These are phyloP conservation scores for Brienomyrus brachyistius DNA, from an alignment of 2,113 vertebrate species.

Conservation along the genomic window DNA sequence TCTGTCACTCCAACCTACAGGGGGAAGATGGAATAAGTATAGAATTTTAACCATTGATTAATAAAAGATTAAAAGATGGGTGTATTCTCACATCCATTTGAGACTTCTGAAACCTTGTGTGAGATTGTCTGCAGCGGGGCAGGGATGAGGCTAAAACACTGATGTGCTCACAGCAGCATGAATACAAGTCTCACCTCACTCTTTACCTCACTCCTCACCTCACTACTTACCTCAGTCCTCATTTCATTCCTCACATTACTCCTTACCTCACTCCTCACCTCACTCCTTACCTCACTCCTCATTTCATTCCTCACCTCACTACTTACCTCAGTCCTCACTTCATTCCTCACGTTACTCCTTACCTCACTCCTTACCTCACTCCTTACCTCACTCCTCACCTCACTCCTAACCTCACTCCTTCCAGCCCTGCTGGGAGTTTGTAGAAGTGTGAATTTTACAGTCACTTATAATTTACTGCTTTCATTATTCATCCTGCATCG, in stretches of 20 bases:
- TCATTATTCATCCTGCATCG: background rate
- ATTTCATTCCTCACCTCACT: background rate
- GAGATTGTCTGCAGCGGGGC: background rate
- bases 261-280: background rate
- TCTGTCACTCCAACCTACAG: background rate
- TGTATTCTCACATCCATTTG: background rate
- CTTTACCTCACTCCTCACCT: background rate
- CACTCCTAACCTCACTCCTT: too few species aligned
- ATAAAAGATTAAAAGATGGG: background rate
- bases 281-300: background rate
- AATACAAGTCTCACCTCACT: background rate
- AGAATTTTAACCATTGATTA: background rate
- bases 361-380: too few species aligned
- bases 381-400: too few species aligned
- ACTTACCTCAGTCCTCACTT: too few species aligned
- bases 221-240: background rate
- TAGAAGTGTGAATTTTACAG: background rate
- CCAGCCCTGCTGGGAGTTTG: background rate
- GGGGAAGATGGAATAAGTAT: background rate
- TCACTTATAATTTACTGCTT: conserved; percentile 14
- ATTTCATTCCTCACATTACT: background rate
- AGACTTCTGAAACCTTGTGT: background rate
- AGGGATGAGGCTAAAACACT: background rate
- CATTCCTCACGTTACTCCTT: too few species aligned
- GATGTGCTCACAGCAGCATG: background rate